These are phyloP conservation scores for Mesorhabditis belari DNA, from an alignment of 2,888 invertebrate species.

Conservation along the genomic window DNA sequence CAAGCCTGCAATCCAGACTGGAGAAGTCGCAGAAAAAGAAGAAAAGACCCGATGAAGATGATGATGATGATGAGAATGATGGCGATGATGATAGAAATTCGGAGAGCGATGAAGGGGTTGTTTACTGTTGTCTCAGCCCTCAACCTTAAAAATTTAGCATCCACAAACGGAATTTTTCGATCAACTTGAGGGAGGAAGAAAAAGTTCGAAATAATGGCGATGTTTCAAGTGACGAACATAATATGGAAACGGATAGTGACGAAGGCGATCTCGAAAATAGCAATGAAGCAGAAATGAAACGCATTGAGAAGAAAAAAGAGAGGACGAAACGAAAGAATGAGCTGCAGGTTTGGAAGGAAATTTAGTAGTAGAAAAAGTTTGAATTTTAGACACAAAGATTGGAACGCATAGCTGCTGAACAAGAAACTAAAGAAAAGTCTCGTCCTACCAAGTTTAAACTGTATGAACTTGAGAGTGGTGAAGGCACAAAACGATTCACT, in stretches of 20 bases:
- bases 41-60: slow-evolving; percentile 9
- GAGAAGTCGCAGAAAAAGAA: slow-evolving; percentile 9
- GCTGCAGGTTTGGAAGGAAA: neutral
- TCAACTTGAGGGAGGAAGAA: no score
- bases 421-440: neutral
- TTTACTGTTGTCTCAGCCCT: neutral
- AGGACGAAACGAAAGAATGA: neutral
- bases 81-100: slow-evolving; percentile 12
- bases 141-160: neutral
- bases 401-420: neutral
- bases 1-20: slow-evolving; percentile 7
- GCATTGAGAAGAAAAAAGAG: no score
- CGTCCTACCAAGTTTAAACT: neutral
- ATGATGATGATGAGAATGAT: slow-evolving; percentile 15
- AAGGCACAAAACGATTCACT: neutral
- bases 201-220: no score
- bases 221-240: neutral
- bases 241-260: no score
- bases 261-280: neutral
- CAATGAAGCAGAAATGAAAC: neutral
- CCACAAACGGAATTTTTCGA: neutral
- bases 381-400: neutral
- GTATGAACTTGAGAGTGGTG: neutral
- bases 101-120: neutral
- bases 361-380: neutral